phyloP scores from a whole-genome alignment of 2,888 invertebrate genomes.

The Frankliniella fusca region DNA sequence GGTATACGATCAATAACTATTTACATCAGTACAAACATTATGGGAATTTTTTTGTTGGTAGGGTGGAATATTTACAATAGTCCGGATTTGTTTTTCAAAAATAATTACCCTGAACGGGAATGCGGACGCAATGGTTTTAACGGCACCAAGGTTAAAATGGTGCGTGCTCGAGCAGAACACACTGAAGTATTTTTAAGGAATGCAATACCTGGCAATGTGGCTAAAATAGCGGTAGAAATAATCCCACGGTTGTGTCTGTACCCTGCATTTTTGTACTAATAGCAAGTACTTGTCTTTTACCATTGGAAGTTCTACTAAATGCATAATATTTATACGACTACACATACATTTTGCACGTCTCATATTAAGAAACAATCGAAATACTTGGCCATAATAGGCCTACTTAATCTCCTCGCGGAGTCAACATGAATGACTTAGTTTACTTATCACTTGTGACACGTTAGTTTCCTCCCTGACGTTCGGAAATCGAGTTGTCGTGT shows the following conservation, averaged over 20 bases:
- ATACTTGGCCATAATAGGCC: conserved; percentile 12
- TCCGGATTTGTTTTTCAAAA: not conserved
- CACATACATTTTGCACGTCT: not conserved
- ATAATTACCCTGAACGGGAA: not conserved
- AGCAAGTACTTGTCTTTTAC: not conserved
- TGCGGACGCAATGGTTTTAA: not conserved
- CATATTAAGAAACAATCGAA: not conserved
- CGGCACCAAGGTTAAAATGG: too few species aligned
- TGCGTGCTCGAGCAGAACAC: too few species aligned
- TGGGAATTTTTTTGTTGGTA: not conserved
- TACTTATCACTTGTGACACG: not conserved
- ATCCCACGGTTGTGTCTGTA: not conserved
- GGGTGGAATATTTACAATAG: not conserved
- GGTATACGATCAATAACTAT: conserved; percentile 6
- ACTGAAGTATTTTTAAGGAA: too few species aligned
- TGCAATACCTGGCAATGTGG: not conserved
- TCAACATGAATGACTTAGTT: not conserved
- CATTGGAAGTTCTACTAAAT: not conserved
- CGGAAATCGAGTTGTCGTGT: too few species aligned
- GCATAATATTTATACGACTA: not conserved
- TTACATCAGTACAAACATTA: conserved; percentile 23
- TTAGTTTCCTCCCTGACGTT: not conserved
- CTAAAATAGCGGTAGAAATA: not conserved
- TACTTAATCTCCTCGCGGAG: not conserved
- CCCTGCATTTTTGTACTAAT: not conserved